Conservation (phyloP, 2,797 vertebrate genomes). For the Rhinella marina region DNA sequence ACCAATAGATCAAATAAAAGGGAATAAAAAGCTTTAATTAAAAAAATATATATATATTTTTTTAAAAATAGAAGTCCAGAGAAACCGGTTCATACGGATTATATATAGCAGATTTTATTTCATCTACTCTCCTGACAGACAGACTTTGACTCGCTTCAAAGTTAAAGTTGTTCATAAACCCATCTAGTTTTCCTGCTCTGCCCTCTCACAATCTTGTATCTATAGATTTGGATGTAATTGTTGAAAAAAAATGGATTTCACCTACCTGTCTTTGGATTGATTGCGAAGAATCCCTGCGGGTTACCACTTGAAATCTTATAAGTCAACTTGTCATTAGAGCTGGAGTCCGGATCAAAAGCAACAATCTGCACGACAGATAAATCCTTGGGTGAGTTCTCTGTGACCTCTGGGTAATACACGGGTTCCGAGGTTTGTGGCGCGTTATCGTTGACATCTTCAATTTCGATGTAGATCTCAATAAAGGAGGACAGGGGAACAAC, state of each 20-base stretch:
- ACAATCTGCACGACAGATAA: slow-evolving; percentile 91
- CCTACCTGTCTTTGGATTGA: slow-evolving; percentile 90
- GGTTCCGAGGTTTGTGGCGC: slow-evolving; percentile 92
- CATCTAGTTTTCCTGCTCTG: background rate
- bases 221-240: background rate
- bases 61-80: background rate
- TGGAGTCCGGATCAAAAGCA: slow-evolving; percentile 90
- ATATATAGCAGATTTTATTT: background rate
- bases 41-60: too few relatives aligned
- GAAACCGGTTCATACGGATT: background rate
- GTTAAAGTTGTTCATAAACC: background rate
- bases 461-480: slow-evolving; percentile 90
- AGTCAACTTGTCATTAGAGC: slow-evolving; percentile 85
- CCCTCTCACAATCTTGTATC: background rate
- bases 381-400: slow-evolving; percentile 95
- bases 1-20: too few relatives aligned
- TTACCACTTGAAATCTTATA: slow-evolving; percentile 97
- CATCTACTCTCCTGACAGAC: background rate
- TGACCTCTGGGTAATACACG: slow-evolving; percentile 91
- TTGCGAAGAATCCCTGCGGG: slow-evolving; percentile 94
- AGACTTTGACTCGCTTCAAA: background rate
- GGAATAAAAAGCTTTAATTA: too few relatives aligned
- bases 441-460: slow-evolving; percentile 96
- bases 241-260: slow-evolving; percentile 29
- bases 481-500: slow-evolving; percentile 93